Percentiles rank a stretch among this genome's conserved stretches.
These are phyloP conservation scores for Petrophora chlorosata DNA, from an alignment of 2,888 invertebrate species.

Conservation along the genomic window DNA sequence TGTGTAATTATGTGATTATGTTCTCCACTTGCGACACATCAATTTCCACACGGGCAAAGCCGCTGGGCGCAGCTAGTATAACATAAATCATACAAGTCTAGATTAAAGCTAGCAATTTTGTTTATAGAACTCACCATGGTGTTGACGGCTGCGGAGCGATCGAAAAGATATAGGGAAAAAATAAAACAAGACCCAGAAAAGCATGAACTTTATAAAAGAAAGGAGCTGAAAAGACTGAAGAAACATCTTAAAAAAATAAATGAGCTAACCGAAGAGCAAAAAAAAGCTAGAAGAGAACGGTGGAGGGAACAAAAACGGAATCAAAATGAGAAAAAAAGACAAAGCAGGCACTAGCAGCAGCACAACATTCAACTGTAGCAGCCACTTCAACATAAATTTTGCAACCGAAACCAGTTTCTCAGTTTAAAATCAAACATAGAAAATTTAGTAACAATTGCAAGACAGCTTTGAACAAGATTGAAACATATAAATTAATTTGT, in stretches of 20 bases:
- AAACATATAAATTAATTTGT: constrained; percentile 1
- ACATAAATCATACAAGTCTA: too few relatives aligned
- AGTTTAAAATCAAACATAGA: neutral
- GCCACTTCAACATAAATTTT: neutral
- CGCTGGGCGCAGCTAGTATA: too few relatives aligned
- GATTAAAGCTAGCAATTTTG: too few relatives aligned
- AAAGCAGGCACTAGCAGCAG: constrained; percentile 1
- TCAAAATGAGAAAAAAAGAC: constrained; percentile 13
- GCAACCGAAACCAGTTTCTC: neutral
- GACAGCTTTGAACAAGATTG: neutral
- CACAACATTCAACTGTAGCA: neutral
- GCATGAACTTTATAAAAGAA: constrained; percentile 6
- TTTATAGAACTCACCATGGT: constrained; percentile 5
- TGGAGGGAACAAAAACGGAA: constrained; percentile 17
- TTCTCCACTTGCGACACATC: too few relatives aligned
- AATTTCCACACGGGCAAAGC: too few relatives aligned
- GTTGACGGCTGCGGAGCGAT: constrained; percentile 1
- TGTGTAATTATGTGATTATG: too few relatives aligned
- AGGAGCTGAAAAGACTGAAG: constrained; percentile 9
- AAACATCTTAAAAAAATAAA: constrained; percentile 7
- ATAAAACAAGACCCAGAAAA: constrained; percentile 4
- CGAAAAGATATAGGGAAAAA: constrained; percentile 6
- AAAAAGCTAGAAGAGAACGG: constrained; percentile 5
- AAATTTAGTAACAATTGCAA: neutral
- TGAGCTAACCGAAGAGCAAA: constrained; percentile 16